Conservation (phyloP, 2,113 vertebrate genomes). For the Heliornis fulica region DNA sequence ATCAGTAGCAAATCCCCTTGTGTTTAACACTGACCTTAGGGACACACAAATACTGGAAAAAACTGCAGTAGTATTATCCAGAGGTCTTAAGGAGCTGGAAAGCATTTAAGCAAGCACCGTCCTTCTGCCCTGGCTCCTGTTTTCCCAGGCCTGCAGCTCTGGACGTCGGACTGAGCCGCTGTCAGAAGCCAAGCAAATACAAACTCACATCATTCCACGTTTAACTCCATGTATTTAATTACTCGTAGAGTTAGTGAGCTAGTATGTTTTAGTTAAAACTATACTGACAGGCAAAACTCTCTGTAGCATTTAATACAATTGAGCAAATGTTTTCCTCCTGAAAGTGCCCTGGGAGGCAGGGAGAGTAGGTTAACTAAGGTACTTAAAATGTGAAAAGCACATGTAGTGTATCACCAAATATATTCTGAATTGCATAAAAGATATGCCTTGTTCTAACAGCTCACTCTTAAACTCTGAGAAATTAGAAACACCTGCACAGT, state of each 20-base stretch:
- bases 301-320: conserved; percentile 36
- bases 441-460: conserved; percentile 24
- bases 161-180: rapidly evolving
- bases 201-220: not conserved
- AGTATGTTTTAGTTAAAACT: not conserved
- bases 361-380: conserved; percentile 22
- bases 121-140: not conserved
- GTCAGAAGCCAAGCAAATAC: conserved; percentile 1
- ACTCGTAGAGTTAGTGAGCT: not conserved
- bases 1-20: not conserved
- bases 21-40: not conserved
- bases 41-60: not conserved
- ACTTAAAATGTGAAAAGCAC: conserved; percentile 32
- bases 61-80: not conserved
- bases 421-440: conserved; percentile 20
- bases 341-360: conserved; percentile 6
- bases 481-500: conserved; percentile 47
- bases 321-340: conserved; percentile 34
- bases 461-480: conserved; percentile 21
- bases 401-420: conserved; percentile 32
- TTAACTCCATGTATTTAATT: conserved; percentile 27
- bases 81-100: not conserved
- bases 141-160: not conserved
- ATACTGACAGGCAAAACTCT: conserved; percentile 15
- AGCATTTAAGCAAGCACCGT: not conserved